Conservation (phyloP, 2,797 vertebrate species). For the Diplodus puntazzo region DNA sequence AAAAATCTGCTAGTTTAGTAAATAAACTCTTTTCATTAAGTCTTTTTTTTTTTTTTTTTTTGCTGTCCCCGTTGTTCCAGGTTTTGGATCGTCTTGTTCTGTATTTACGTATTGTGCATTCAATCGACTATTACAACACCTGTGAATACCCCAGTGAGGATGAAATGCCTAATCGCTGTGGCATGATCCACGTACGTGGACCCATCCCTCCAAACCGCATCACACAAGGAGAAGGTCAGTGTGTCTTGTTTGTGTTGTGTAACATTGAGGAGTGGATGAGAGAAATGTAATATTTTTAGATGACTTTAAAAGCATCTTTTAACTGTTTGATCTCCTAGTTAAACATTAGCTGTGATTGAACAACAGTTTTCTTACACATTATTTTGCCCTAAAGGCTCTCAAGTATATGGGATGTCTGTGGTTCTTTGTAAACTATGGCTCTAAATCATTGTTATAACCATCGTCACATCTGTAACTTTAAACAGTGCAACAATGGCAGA, state of each 20-base stretch:
- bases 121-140: slow-evolving; percentile 94
- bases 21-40: neutral
- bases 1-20: neutral
- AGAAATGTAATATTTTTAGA: neutral
- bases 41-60: neutral
- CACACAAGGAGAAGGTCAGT: slow-evolving; percentile 90
- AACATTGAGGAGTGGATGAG: neutral
- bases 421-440: neutral
- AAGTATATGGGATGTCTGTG: too few species aligned
- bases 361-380: too few species aligned
- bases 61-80: slow-evolving; percentile 67
- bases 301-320: neutral
- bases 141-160: slow-evolving; percentile 97
- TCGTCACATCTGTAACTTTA: neutral
- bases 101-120: slow-evolving; percentile 94
- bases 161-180: slow-evolving; percentile 96
- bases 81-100: slow-evolving; percentile 93
- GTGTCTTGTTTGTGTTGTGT: neutral
- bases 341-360: neutral
- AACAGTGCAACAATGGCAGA: slow-evolving; percentile 93
- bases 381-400: too few species aligned
- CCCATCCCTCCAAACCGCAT: slow-evolving; percentile 94
- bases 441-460: neutral
- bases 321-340: neutral
- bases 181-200: slow-evolving; percentile 94